These are phyloP conservation scores for Myotis findleyi DNA, from an alignment of 2,797 vertebrate species.

Conservation along the genomic window DNA sequence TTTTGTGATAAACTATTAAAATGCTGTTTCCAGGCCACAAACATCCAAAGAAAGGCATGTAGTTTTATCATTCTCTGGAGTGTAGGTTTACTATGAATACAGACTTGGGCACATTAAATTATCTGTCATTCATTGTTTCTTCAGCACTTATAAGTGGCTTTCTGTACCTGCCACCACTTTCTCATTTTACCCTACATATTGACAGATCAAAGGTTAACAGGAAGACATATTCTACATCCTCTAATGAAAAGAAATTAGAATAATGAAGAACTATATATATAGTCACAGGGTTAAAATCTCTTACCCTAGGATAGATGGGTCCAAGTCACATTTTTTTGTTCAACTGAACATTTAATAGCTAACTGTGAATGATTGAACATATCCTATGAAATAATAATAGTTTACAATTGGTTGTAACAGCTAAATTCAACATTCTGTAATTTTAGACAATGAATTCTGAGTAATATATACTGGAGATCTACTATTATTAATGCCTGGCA, in stretches of 20 bases:
- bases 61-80: background rate
- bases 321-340: background rate
- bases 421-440: background rate
- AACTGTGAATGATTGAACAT: background rate
- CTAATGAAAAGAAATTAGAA: background rate
- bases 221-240: background rate
- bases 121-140: background rate
- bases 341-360: background rate
- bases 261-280: background rate
- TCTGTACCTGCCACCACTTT: background rate
- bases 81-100: background rate
- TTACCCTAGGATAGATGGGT: background rate
- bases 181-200: background rate
- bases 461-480: background rate
- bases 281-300: background rate
- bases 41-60: background rate
- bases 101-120: background rate
- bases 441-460: conserved; percentile 1
- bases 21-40: background rate
- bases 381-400: background rate
- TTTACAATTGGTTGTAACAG: background rate
- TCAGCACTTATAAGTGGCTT: background rate
- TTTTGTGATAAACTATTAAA: background rate
- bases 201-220: background rate
- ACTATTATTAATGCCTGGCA: background rate